Conservation (phyloP, 2,888 invertebrate genomes). For the Dimorphilus gyrociliatus region DNA sequence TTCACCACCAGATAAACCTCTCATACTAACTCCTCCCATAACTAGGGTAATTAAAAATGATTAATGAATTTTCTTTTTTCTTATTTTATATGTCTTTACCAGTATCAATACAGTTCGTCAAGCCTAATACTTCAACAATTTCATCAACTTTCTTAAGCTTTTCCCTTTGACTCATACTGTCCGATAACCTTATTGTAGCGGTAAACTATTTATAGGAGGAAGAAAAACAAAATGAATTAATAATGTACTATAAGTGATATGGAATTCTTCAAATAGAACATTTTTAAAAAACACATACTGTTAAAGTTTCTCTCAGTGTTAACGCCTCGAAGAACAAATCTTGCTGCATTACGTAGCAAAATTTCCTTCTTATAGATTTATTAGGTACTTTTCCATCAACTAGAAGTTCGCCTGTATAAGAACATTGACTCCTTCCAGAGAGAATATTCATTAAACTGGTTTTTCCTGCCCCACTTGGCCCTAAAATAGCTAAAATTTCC, state of each 20-base stretch:
- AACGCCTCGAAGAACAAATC: constrained; percentile 64
- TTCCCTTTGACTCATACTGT: constrained; percentile 48
- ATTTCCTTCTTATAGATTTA: constrained; percentile 54
- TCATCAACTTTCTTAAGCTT: constrained; percentile 61
- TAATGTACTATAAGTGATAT: too few relatives aligned
- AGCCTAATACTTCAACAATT: constrained; percentile 56
- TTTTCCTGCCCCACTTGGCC: constrained; percentile 59
- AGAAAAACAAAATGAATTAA: constrained; percentile 5
- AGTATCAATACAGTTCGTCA: constrained; percentile 57
- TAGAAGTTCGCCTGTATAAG: constrained; percentile 50
- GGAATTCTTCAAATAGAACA: constrained; percentile 4
- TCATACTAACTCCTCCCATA: constrained; percentile 55
- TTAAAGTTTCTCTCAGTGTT: constrained; percentile 57
- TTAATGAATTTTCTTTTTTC: too few relatives aligned
- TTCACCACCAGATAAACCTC: constrained; percentile 63
- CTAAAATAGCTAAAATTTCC: constrained; percentile 62
- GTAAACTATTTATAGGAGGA: constrained; percentile 42
- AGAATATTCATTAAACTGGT: constrained; percentile 59
- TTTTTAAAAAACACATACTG: constrained; percentile 38
- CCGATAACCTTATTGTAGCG: constrained; percentile 50
- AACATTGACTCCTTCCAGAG: constrained; percentile 48
- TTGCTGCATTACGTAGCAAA: constrained; percentile 64
- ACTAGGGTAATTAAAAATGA: constrained; percentile 39
- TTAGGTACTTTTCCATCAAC: constrained; percentile 49
- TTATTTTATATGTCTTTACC: too few relatives aligned